A percentile compares a stretch with the other conserved stretches of the same genome.
phyloP scores from a whole-genome alignment of 2,888 invertebrate genomes.

The Pristionchus fissidentatus region DNA sequence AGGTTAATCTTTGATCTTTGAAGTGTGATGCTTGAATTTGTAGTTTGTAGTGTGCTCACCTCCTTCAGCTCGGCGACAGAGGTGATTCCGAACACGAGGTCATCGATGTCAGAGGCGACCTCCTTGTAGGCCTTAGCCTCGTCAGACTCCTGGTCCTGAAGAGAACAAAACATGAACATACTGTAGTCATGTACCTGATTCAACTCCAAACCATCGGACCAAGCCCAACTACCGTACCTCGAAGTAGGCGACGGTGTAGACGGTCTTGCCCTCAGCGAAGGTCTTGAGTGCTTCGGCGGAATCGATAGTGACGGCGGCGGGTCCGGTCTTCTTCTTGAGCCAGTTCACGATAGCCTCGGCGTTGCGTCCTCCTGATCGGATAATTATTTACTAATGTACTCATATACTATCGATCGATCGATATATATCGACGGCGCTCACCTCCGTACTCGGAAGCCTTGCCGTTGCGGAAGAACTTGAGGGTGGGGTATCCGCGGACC shows the following conservation, averaged over 20 bases:
- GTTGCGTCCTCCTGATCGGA: slow-evolving; percentile 74
- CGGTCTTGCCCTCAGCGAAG: slow-evolving; percentile 85
- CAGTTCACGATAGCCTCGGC: slow-evolving; percentile 91
- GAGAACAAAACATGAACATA: neutral
- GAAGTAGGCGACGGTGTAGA: slow-evolving; percentile 91
- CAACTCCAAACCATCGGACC: neutral
- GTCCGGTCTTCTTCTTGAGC: slow-evolving; percentile 95
- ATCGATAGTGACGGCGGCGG: slow-evolving; percentile 86
- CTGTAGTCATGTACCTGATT: neutral
- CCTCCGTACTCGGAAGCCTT: slow-evolving; percentile 88
- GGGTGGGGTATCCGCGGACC: slow-evolving; percentile 93
- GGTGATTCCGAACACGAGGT: slow-evolving; percentile 88
- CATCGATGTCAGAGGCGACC: slow-evolving; percentile 87
- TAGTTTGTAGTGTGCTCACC: slow-evolving; percentile 73
- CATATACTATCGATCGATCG: slow-evolving; percentile 68
- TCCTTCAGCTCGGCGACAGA: slow-evolving; percentile 84
- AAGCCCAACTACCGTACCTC: slow-evolving; percentile 61
- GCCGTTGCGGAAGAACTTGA: slow-evolving; percentile 94
- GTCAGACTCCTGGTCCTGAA: slow-evolving; percentile 78
- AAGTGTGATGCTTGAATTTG: neutral
- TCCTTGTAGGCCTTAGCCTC: slow-evolving; percentile 87
- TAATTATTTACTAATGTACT: neutral
- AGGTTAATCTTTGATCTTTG: neutral
- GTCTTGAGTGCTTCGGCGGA: slow-evolving; percentile 87
- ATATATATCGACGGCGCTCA: slow-evolving; percentile 76